Evolutionary conservation across 2,888 invertebrate genomes (phyloP), one percentile per base, ranked within the genome.

Genomic region (Rhingia campestris): DNA sequence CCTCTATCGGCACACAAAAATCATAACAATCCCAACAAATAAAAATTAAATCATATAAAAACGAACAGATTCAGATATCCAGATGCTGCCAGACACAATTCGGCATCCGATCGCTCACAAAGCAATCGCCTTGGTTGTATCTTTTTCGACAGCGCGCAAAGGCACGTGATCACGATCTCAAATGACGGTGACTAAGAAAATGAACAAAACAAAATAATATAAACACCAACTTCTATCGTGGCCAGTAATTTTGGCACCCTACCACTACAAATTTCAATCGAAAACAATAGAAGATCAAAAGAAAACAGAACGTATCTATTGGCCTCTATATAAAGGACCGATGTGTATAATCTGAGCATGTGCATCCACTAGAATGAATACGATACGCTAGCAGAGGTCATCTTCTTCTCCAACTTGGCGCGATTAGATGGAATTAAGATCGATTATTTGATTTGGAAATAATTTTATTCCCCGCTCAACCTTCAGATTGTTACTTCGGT

Each of bases 381-480:
- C 80, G 63, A 59, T 69, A 54, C 47, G 39, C 33, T 53, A 39
- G 45, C 58, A 66, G 66, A 75, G 81, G 75, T 75, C 76, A 70
- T 66, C 76, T 64, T 70, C 75, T 76, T 66, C 54, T 61, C 51
- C 66, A 66, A 72, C 66, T 72, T 35, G 4, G 33, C 67, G 63
- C 77, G 82, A 82, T 77, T 77, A 82, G 77, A 77, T 58, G 54
- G 73, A 77, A 89, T 90, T 90, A 90, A 90, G 90, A 90, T 90
- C 89, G 89, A 90, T 90, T 90, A 90, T 90, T 89, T 90, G 90
- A 90, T 90, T 90, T 88, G 87, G 89, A 89, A 90, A 89, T 87
- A 69, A 77, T 77, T 77, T 73, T 67, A 82, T 77, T 82, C 73
- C 32, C 61, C 7, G 12, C 22, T 33, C 73, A 77, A 69, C 82